Evolutionary conservation across 1,140 invertebrate genomes (phyloP).

Genomic region (Heliconius hermathena): DNA sequence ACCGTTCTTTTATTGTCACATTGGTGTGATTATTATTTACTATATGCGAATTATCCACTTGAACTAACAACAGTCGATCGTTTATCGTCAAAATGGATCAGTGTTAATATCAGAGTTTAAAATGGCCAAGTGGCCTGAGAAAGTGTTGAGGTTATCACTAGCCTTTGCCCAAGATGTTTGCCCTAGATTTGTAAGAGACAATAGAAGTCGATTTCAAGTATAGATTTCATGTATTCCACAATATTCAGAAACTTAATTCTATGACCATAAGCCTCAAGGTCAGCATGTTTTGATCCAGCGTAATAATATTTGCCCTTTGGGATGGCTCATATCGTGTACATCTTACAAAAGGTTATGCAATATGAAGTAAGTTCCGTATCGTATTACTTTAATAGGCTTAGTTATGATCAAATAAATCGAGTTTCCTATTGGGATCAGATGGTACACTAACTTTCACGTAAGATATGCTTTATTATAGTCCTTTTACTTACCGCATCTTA

Average conservation of each 20-base stretch:
- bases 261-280: not conserved
- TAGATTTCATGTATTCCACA: not conserved
- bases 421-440: slow-evolving; percentile 11
- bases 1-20: no score
- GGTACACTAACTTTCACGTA: slow-evolving; percentile 2
- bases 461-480: slow-evolving; percentile 6
- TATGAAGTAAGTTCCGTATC: slow-evolving; percentile 31
- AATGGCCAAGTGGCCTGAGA: no score
- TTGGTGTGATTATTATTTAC: no score
- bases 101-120: no score
- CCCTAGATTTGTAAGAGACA: no score
- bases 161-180: no score
- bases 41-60: no score
- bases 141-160: no score
- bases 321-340: slow-evolving; percentile 14
- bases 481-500: not conserved
- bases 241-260: not conserved
- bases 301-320: slow-evolving; percentile 21
- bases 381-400: slow-evolving; percentile 26
- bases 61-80: no score
- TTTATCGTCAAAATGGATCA: no score
- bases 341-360: slow-evolving; percentile 34
- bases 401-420: slow-evolving; percentile 25
- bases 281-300: slow-evolving; percentile 7
- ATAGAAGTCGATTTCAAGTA: no score